These are phyloP conservation scores for Sinohyriopsis cumingii DNA, from an alignment of 2,888 invertebrate genomes.

Conservation along the genomic window DNA sequence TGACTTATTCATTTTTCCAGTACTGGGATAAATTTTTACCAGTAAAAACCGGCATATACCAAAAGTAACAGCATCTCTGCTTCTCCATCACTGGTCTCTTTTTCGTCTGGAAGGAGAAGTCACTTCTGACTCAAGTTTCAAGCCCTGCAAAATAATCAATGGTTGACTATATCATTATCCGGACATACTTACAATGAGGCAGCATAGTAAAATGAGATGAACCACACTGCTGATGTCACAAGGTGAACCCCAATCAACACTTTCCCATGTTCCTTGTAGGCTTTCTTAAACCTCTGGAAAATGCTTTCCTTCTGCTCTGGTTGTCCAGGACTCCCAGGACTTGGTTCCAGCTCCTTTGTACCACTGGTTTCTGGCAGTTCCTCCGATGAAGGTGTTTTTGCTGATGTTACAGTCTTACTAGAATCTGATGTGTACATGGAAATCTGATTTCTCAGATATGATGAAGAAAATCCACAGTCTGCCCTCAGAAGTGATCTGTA, in stretches of 20 bases:
- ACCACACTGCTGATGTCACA: slow-evolving; percentile 90
- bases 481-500: slow-evolving; percentile 1
- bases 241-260: slow-evolving; percentile 94
- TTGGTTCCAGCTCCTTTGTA: neutral
- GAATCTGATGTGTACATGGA: neutral
- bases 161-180: neutral
- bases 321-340: slow-evolving; percentile 51
- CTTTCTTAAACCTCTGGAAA: slow-evolving; percentile 88
- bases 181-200: slow-evolving; percentile 82
- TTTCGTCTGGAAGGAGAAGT: neutral
- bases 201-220: slow-evolving; percentile 88
- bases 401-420: too few relatives aligned
- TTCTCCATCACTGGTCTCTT: too few relatives aligned
- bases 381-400: too few relatives aligned
- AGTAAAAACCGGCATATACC: too few relatives aligned
- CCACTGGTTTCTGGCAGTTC: too few relatives aligned
- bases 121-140: neutral
- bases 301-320: slow-evolving; percentile 75
- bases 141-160: neutral
- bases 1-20: too few relatives aligned
- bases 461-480: neutral
- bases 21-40: too few relatives aligned
- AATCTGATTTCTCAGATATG: neutral
- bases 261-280: slow-evolving; percentile 98
- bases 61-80: too few relatives aligned